A percentile compares a stretch with the other conserved stretches of the same genome.
Conservation (phyloP, 2,113 vertebrate species). For the Tautogolabrus adspersus region DNA sequence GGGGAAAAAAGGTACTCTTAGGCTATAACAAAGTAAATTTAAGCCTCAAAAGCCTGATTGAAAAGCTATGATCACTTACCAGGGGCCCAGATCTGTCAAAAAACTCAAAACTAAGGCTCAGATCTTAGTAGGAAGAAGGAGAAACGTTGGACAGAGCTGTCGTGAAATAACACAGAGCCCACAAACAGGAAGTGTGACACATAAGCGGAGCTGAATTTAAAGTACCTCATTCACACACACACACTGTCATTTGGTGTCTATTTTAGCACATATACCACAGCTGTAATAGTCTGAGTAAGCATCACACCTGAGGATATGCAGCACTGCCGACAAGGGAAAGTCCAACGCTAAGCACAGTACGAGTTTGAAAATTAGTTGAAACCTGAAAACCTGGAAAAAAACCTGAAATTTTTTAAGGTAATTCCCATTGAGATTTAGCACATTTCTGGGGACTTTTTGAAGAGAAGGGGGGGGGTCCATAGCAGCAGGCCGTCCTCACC, state of each 20-base stretch:
- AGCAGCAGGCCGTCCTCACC: no score
- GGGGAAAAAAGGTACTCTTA: not conserved
- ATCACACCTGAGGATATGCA: not conserved
- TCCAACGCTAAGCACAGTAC: not conserved
- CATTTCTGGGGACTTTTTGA: no score
- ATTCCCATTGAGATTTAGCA: no score
- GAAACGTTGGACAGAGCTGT: constrained; percentile 31
- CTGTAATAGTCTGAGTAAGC: not conserved
- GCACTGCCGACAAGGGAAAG: not conserved
- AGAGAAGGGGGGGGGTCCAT: no score
- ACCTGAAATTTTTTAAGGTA: no score
- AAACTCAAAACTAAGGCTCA: constrained; percentile 42
- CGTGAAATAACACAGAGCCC: not conserved
- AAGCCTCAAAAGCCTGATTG: constrained; percentile 36
- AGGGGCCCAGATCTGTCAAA: constrained; percentile 46
- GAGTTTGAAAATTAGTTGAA: no score
- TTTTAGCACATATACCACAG: not conserved
- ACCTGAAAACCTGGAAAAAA: no score
- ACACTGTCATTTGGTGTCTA: not conserved
- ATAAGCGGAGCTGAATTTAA: not conserved
- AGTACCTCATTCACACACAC: not conserved
- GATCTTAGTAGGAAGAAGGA: constrained; percentile 47
- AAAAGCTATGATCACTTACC: constrained; percentile 36
- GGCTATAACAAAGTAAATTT: constrained; percentile 9
- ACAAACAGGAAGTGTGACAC: constrained; percentile 11